These are phyloP conservation scores for Caenorhabditis remanei DNA, from an alignment of 1,140 invertebrate species.

Conservation along the genomic window DNA sequence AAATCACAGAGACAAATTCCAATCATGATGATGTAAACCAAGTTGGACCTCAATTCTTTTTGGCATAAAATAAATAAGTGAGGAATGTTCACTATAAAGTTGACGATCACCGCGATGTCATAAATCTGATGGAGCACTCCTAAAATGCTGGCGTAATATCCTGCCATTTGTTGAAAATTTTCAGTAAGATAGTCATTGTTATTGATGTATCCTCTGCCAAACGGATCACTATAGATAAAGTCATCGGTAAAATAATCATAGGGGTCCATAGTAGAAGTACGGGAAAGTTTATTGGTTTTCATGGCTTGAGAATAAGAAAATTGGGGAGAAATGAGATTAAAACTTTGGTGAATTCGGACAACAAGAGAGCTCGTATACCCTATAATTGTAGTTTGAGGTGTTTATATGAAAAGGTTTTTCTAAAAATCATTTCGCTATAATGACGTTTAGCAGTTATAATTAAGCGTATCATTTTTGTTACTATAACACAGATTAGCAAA, in stretches of 20 bases:
- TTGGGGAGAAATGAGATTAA: too few species aligned
- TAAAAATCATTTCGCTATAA: too few species aligned
- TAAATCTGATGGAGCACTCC: not conserved
- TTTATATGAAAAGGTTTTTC: too few species aligned
- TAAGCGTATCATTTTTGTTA: too few species aligned
- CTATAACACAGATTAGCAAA: too few species aligned
- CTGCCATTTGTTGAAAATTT: not conserved
- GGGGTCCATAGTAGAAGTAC: not conserved
- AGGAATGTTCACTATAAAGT: not conserved
- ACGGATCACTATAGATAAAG: not conserved
- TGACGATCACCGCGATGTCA: not conserved
- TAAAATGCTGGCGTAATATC: not conserved
- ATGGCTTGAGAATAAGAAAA: too few species aligned
- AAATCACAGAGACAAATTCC: slow-evolving; percentile 8
- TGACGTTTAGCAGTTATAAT: too few species aligned
- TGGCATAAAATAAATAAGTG: not conserved
- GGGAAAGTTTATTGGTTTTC: too few species aligned
- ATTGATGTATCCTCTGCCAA: not conserved
- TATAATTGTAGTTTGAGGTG: too few species aligned
- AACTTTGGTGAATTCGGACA: too few species aligned
- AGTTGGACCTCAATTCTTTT: not conserved
- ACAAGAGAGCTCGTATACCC: too few species aligned
- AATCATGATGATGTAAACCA: slow-evolving; percentile 26
- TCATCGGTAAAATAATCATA: not conserved
- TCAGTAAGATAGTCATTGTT: not conserved